Base-by-base conservation (phyloP, 2,797 vertebrate species). In the Denticeps clupeoides region DNA sequence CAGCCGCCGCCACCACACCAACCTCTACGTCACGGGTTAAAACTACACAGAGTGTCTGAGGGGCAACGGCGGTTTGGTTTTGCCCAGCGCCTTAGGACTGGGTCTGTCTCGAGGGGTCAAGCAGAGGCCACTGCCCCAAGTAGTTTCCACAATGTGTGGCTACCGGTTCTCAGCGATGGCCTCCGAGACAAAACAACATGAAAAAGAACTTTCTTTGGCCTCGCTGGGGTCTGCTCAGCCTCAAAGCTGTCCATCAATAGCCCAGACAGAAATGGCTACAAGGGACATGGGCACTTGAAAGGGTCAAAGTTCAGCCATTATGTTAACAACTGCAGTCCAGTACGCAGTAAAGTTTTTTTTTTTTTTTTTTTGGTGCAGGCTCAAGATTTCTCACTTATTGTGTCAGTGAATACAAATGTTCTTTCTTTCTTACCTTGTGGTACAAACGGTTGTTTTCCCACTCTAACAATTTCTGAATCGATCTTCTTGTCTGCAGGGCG, bases 391-490 rank as follows among this genome's bases (percentile, higher is more conserved):
- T 48, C 32, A 47, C 18, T 19, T 6, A 38, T 11, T 37, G 10
- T 10, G 26, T 31, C 24, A 25, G 13, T n/a, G 2, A 5, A 13
- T 11, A 31, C 24, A 15, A 3, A 12, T 35, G n/a, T 47, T 31
- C 4, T 50, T 26, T 23, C 53, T 16, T 32, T 52, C 84, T 88
- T 87, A 99, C 95, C 91, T 99, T 99, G 73, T 97, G 93, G 82
- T 99, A 99, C 67, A 99, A 77, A 77, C 93, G 75, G 82, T 99
- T 96, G 80, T 99, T 99, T 79, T 99, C 95, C 95, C 93, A 99
- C 78, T 97, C 92, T 84, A 99, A 65, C 65, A 99, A 77, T 77
- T 99, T 99, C 76, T 99, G 91, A 79, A 99, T 92, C 35, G 95
- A 97, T 73, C 91, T 83, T 83, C 91, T 89, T 46, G 93, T 97